phyloP scores from a whole-genome alignment of 2,888 invertebrate genomes.

The Altica lythri region DNA sequence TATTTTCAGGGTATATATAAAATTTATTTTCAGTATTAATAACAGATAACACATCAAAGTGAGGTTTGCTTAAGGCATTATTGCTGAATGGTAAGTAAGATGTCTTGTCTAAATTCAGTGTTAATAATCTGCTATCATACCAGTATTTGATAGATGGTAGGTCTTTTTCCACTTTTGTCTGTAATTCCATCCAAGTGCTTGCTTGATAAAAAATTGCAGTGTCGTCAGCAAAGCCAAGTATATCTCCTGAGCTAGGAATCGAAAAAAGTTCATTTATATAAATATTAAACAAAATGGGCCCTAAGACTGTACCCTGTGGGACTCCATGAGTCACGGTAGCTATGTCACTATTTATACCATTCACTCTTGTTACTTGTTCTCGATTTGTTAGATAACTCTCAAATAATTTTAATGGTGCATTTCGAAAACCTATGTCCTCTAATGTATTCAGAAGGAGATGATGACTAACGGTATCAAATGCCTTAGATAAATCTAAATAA shows the following conservation, averaged over 20 bases:
- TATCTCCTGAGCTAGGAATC: not conserved
- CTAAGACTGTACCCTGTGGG: no score
- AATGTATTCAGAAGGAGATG: no score
- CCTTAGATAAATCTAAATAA: conserved; percentile 10
- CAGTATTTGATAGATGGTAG: not conserved
- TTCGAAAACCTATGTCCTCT: conserved; percentile 8
- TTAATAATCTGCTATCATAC: no score
- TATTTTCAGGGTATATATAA: not conserved
- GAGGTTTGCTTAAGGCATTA: not conserved
- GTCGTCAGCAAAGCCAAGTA: no score
- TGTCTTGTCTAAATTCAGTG: no score
- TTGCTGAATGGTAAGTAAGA: not conserved
- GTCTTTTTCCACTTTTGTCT: not conserved
- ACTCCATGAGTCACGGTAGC: no score
- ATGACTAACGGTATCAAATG: conserved; percentile 11
- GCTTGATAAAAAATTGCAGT: conserved; percentile 1
- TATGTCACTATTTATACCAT: conserved; percentile 1
- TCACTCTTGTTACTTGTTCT: no score
- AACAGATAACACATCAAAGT: not conserved
- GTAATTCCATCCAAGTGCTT: not conserved
- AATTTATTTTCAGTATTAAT: no score
- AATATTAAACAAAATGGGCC: conserved; percentile 4
- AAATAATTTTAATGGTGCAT: not conserved
- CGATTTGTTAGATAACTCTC: no score
- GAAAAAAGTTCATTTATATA: conserved; percentile 11